phyloP scores from a whole-genome alignment of 2,797 vertebrate genomes.

The Myotis findleyi region DNA sequence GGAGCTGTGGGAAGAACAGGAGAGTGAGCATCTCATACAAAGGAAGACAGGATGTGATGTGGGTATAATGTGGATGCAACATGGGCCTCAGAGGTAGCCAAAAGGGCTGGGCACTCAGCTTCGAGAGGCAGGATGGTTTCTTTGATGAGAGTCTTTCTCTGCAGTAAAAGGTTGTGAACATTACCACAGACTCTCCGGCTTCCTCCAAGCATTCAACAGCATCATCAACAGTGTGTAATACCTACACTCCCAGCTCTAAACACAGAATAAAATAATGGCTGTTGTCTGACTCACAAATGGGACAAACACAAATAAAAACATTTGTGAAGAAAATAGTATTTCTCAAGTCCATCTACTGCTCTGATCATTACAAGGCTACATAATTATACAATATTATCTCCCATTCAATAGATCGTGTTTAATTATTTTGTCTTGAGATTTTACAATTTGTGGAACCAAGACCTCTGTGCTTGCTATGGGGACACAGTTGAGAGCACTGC shows the following conservation, averaged over 20 bases:
- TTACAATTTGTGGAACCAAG: background rate
- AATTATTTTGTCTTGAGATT: background rate
- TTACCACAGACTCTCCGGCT: background rate
- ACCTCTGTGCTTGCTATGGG: background rate
- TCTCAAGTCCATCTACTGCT: background rate
- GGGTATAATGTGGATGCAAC: background rate
- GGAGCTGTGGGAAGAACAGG: background rate
- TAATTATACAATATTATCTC: background rate
- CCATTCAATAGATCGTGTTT: background rate
- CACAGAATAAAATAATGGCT: background rate
- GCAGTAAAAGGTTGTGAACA: background rate
- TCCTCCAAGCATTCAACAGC: background rate
- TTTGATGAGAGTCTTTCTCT: background rate
- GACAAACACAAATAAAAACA: background rate
- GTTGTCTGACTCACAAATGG: background rate
- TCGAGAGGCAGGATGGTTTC: background rate
- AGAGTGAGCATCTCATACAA: background rate
- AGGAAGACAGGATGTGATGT: background rate
- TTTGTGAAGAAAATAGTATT: background rate
- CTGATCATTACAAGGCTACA: background rate
- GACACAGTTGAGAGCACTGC: background rate
- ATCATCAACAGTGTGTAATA: background rate
- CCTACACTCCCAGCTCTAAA: background rate
- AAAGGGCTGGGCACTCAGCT: background rate
- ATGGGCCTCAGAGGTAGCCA: background rate